Base-by-base conservation (phyloP, 2,113 vertebrate genomes). In the Apodemus sylvaticus region DNA sequence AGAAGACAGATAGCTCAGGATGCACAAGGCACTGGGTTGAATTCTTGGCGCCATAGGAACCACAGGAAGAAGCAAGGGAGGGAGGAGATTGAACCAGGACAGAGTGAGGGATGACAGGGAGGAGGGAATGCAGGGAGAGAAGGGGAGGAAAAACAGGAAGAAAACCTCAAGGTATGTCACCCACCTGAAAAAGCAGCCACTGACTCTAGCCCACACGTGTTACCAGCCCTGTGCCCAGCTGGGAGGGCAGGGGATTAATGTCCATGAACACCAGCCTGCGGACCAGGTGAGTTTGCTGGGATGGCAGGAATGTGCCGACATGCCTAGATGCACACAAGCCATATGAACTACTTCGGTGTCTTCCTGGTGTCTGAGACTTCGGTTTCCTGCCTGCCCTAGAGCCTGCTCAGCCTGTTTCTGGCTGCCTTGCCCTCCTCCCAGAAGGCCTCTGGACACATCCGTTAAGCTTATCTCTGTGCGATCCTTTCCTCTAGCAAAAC, bases 281-380 rank as follows among this genome's bases (percentile, higher is more conserved):
- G 7, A 22, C 45, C 22, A 51, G 20, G 22, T 2, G 48, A 62
- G 20, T 11, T 22, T 68, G 14, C 31, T 7, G 29, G 66, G 66
- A 68, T 68, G 66, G 6, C 9, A 68, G 31, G 66, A 68, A 14
- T 36, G 31, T 68, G 5, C 34, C 5, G 13, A 68, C 66, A 36
- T 5, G 2, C 11, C 13, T 36, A 68, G 13, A 36, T 36, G 24
- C 20, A 71, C 22, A 17, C 0, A 12, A 70, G 87, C 22, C 42
- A 70, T 19, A 9, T 1, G 22, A 70, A 68, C n/a, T 1, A 2
- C 71, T 0, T 71, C 0, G 13, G 3, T 17, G 0, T 29, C 48
- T 70, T 51, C 36, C 55, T 68, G 39, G 10, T 45, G 34, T 42
- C 26, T 3, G 9, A 39, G 53, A 48, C 64, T 19, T 45, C 13